Conservation (phyloP, 1,140 invertebrate genomes). For the Teleopsis dalmanni region DNA sequence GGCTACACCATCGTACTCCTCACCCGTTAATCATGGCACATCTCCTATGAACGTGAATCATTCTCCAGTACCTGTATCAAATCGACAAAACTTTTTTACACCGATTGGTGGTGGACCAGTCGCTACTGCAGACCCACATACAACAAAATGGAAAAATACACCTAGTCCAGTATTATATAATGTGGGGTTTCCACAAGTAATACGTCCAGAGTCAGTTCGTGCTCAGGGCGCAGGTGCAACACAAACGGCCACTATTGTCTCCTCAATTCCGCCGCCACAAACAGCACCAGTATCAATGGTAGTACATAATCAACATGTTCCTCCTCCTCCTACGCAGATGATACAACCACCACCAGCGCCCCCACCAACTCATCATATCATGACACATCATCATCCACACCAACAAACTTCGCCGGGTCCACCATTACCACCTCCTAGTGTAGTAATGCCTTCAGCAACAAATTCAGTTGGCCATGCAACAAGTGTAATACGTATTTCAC, state of each 20-base stretch:
- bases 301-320: conserved; percentile 40
- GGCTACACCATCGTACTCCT: conserved; percentile 78
- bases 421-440: neutral
- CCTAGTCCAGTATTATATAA: conserved; percentile 39
- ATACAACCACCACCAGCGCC: conserved; percentile 21
- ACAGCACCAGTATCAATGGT: conserved; percentile 40
- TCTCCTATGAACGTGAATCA: conserved; percentile 56
- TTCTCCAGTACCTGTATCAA: conserved; percentile 57
- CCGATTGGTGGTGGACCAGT: conserved; percentile 63
- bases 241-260: too few species aligned
- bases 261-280: conserved; percentile 28
- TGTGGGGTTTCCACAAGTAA: conserved; percentile 12
- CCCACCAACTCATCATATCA: conserved; percentile 17
- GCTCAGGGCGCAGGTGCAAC: conserved; percentile 13
- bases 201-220: conserved; percentile 51
- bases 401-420: conserved; percentile 3
- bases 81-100: conserved; percentile 74
- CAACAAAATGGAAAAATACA: conserved; percentile 37
- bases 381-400: conserved; percentile 7
- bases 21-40: conserved; percentile 61
- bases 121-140: conserved; percentile 13
- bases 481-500: conserved; percentile 75
- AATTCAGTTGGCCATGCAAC: conserved; percentile 47
- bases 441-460: conserved; percentile 13
- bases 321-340: conserved; percentile 37